These are phyloP conservation scores for Eurypyga helias DNA, from an alignment of 2,113 vertebrate species.

Conservation along the genomic window DNA sequence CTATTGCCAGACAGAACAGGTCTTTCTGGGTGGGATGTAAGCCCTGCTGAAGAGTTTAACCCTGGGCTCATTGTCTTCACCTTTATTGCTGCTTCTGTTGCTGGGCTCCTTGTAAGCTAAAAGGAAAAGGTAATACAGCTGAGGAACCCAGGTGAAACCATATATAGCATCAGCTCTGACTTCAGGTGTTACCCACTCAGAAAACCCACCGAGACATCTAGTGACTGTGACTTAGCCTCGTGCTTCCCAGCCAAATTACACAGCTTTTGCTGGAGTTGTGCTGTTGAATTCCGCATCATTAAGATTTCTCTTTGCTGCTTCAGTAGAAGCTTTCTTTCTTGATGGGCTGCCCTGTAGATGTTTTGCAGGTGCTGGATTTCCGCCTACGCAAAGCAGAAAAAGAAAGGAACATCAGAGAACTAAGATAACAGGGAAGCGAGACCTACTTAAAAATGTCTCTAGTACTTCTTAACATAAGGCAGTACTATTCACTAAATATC, in stretches of 20 bases:
- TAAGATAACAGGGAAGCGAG: not conserved
- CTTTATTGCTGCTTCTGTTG: not conserved
- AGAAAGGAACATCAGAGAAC: not conserved
- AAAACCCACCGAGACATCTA: not conserved
- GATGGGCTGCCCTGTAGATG: constrained; percentile 24
- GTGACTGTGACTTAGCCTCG: not conserved
- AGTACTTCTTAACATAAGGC: not conserved
- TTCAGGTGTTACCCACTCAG: not conserved
- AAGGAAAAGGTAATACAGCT: not conserved
- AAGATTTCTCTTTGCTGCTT: constrained; percentile 68
- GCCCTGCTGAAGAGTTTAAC: not conserved
- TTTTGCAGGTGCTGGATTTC: constrained; percentile 69
- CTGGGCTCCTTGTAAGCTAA: not conserved
- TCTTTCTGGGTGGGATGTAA: not conserved
- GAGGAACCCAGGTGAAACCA: no score
- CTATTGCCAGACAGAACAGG: not conserved
- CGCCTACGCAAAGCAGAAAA: constrained; percentile 30
- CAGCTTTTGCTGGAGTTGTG: constrained; percentile 39
- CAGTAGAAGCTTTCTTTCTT: constrained; percentile 68
- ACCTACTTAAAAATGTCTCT: not conserved
- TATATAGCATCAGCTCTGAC: not conserved
- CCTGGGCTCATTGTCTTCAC: not conserved
- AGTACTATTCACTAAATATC: not conserved
- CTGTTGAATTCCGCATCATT: constrained; percentile 12
- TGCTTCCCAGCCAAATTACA: not conserved